Evolutionary conservation across 2,888 invertebrate species (phyloP).

Genomic region (Drosophila tripunctata): DNA sequence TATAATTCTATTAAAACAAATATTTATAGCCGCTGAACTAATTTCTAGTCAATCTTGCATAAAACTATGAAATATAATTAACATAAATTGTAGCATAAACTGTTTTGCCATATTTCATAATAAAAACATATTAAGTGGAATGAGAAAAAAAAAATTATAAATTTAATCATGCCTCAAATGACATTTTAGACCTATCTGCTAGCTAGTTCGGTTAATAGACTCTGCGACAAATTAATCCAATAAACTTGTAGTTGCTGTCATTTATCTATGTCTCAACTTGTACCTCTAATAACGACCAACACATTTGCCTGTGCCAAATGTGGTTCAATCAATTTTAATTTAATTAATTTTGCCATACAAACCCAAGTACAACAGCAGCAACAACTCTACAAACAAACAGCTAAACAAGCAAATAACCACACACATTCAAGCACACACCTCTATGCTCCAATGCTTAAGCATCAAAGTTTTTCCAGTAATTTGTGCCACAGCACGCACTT

Average conservation of each 20-base stretch:
- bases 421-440: slow-evolving; percentile 24
- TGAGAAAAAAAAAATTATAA: neutral
- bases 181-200: neutral
- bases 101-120: neutral
- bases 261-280: slow-evolving; percentile 27
- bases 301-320: slow-evolving; percentile 52
- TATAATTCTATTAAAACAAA: slow-evolving; percentile 24
- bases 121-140: no score
- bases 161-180: neutral
- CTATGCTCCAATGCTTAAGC: slow-evolving; percentile 50
- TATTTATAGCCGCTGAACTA: slow-evolving; percentile 2
- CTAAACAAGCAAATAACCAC: slow-evolving; percentile 20
- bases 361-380: slow-evolving; percentile 20
- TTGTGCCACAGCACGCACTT: slow-evolving; percentile 55
- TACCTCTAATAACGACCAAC: slow-evolving; percentile 21
- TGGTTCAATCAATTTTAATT: slow-evolving; percentile 70
- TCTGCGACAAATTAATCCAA: slow-evolving; percentile 28
- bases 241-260: slow-evolving; percentile 33
- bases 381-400: slow-evolving; percentile 27
- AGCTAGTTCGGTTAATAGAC: neutral
- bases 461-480: slow-evolving; percentile 66
- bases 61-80: slow-evolving; percentile 14
- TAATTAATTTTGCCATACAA: slow-evolving; percentile 61
- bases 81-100: slow-evolving; percentile 4
- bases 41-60: neutral